Conservation (phyloP, 2,113 vertebrate genomes). For the Laticauda laticaudata region DNA sequence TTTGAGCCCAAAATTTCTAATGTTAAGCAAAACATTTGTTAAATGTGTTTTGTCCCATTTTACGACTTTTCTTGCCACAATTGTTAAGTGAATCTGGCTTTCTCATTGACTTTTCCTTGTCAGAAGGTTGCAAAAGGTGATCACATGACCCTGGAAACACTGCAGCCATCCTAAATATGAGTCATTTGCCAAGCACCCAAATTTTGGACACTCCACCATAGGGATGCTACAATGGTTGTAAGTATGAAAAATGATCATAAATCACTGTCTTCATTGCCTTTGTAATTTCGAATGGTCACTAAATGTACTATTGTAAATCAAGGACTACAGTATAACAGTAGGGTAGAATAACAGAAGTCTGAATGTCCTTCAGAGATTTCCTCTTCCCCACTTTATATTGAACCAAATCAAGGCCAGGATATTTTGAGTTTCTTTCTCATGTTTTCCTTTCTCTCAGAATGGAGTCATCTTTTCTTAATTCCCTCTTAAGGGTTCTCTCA, state of each 20-base stretch:
- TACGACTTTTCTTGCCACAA: neutral
- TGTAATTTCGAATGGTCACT: too few species aligned
- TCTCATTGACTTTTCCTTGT: neutral
- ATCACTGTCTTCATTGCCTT: neutral
- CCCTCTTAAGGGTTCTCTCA: neutral
- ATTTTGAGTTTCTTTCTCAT: neutral
- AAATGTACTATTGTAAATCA: too few species aligned
- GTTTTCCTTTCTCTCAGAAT: neutral
- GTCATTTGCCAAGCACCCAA: neutral
- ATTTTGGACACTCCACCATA: neutral
- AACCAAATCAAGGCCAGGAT: neutral
- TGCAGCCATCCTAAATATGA: neutral
- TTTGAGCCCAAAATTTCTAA: neutral
- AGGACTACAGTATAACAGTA: neutral
- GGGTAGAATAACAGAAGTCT: neutral
- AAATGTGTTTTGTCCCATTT: neutral
- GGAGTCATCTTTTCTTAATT: neutral
- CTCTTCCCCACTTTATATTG: neutral
- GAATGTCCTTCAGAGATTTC: neutral
- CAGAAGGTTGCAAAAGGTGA: neutral
- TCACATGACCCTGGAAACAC: neutral
- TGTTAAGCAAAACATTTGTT: neutral
- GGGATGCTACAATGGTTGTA: neutral
- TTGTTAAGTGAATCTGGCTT: neutral
- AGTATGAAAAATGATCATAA: neutral